Evolutionary conservation across 1,140 invertebrate species (phyloP).

Genomic region (Andricus grossulariae): DNA sequence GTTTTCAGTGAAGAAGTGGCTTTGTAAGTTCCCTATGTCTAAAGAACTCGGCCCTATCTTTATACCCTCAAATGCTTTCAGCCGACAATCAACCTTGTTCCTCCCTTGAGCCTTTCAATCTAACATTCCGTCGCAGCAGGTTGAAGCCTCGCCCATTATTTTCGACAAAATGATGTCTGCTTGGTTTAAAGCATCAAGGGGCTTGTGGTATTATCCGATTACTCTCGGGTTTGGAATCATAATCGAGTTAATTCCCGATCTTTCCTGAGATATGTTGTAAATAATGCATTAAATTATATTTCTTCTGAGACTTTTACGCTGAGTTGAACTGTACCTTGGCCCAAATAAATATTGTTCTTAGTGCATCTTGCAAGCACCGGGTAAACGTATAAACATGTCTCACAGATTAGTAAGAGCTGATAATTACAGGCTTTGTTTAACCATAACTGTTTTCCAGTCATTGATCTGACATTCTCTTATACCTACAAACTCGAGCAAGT

Average conservation of each 20-base stretch:
- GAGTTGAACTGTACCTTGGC: background rate
- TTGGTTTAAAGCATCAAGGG: no score
- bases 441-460: slow-evolving; percentile 23
- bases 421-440: slow-evolving; percentile 26
- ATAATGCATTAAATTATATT: background rate
- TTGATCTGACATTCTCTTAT: slow-evolving; percentile 24
- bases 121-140: no score
- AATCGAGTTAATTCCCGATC: background rate
- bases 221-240: no score
- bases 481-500: background rate
- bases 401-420: slow-evolving; percentile 6
- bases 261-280: background rate
- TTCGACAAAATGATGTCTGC: no score
- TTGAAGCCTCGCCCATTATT: no score
- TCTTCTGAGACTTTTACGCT: background rate
- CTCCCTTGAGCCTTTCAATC: no score
- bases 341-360: background rate
- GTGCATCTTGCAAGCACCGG: background rate
- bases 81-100: no score
- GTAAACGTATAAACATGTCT: slow-evolving; percentile 6
- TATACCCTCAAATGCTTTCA: no score
- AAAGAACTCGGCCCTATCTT: no score
- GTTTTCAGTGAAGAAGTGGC: no score
- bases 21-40: no score
- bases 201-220: no score